These are phyloP conservation scores for Linyphia triangularis DNA, from an alignment of 2,888 invertebrate genomes.

Conservation along the genomic window DNA sequence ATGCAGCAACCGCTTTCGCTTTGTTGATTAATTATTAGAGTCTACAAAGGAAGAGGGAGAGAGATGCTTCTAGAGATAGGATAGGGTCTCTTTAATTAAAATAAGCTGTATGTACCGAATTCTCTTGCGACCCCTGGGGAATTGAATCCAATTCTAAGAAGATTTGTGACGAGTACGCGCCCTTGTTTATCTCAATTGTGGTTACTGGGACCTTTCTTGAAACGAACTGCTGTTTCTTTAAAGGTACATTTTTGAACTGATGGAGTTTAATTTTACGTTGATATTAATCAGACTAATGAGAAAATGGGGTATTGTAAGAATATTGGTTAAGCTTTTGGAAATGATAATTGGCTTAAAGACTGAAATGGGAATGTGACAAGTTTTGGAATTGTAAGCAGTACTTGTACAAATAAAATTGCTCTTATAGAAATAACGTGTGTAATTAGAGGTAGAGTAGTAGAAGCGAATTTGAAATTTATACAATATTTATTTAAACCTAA, in stretches of 20 bases:
- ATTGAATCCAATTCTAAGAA: slow-evolving; percentile 22
- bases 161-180: slow-evolving; percentile 12
- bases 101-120: slow-evolving; percentile 27
- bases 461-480: no score
- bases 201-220: neutral
- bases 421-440: no score
- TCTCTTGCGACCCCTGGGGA: slow-evolving; percentile 15
- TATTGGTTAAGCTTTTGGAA: neutral
- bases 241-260: neutral
- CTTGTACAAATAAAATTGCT: no score
- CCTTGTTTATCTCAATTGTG: slow-evolving; percentile 1
- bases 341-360: no score
- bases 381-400: no score
- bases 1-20: slow-evolving; percentile 4
- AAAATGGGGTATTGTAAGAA: neutral
- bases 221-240: neutral
- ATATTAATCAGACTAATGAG: slow-evolving; percentile 2
- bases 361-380: no score
- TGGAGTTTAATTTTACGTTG: slow-evolving; percentile 1
- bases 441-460: no score
- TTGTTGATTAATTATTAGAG: slow-evolving; percentile 51
- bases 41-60: neutral
- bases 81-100: slow-evolving; percentile 36
- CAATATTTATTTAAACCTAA: no score
- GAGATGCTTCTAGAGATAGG: neutral